Percentiles rank a stretch among this genome's conserved stretches.
These are phyloP conservation scores for Megaptera novaeangliae DNA, from an alignment of 2,113 vertebrate species.

Conservation along the genomic window DNA sequence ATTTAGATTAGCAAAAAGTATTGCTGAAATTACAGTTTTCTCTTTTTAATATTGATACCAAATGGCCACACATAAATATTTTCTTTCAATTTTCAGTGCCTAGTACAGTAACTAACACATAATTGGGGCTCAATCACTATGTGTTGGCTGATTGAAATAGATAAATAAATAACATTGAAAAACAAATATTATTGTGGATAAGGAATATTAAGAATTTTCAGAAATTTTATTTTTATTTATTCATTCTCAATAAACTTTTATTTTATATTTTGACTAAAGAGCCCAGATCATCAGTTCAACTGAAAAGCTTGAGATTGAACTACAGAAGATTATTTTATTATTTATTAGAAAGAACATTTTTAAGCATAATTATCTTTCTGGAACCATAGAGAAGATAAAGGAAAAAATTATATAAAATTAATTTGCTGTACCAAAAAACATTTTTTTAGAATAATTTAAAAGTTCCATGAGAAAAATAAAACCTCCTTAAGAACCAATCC, in stretches of 20 bases:
- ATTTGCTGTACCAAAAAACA: background rate
- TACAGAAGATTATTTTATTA: slow-evolving; percentile 6
- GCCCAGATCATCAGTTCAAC: background rate
- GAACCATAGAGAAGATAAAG: slow-evolving; percentile 24
- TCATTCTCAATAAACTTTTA: slow-evolving; percentile 28
- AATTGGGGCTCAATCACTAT: background rate
- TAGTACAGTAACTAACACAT: background rate
- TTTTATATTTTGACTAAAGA: slow-evolving; percentile 13
- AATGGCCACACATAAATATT: background rate
- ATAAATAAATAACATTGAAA: slow-evolving; percentile 4
- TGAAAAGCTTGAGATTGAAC: background rate
- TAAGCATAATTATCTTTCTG: slow-evolving; percentile 26
- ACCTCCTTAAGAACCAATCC: background rate
- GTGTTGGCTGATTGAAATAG: background rate
- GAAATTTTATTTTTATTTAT: background rate
- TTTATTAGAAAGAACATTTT: background rate
- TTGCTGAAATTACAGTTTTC: slow-evolving; percentile 6
- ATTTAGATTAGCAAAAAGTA: slow-evolving; percentile 23
- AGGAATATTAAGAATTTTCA: slow-evolving; percentile 10
- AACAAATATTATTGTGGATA: background rate
- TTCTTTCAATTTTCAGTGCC: background rate
- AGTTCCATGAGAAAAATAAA: background rate
- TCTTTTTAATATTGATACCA: slow-evolving; percentile 9
- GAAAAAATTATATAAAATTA: background rate
- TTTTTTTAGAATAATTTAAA: background rate